Conservation (phyloP, 1,140 invertebrate genomes). For the Trypoxylus dichotomus region DNA sequence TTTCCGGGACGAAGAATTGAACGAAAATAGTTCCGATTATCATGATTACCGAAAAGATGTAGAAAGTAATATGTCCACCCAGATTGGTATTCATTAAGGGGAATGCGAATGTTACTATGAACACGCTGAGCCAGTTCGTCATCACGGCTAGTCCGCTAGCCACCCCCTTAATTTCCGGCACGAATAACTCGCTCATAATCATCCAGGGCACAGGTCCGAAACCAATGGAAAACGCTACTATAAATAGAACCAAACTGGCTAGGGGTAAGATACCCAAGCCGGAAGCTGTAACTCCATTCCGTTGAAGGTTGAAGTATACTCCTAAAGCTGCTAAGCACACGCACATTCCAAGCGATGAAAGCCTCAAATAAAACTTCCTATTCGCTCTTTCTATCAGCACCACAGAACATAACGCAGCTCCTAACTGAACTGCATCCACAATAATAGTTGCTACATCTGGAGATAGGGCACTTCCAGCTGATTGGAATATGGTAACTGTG, state of each 20-base stretch:
- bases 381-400: slow-evolving; percentile 78
- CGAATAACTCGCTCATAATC: slow-evolving; percentile 76
- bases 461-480: slow-evolving; percentile 69
- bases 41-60: slow-evolving; percentile 80
- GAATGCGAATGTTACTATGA: slow-evolving; percentile 77
- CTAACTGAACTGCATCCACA: slow-evolving; percentile 76
- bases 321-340: slow-evolving; percentile 69
- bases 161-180: slow-evolving; percentile 75
- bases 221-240: slow-evolving; percentile 58
- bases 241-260: slow-evolving; percentile 57
- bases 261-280: slow-evolving; percentile 67
- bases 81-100: slow-evolving; percentile 63
- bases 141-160: slow-evolving; percentile 76
- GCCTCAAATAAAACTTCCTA: slow-evolving; percentile 71
- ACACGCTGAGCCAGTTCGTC: slow-evolving; percentile 80
- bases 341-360: slow-evolving; percentile 69
- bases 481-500: slow-evolving; percentile 73
- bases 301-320: slow-evolving; percentile 67
- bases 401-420: slow-evolving; percentile 68
- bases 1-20: slow-evolving; percentile 81
- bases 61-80: slow-evolving; percentile 77
- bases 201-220: slow-evolving; percentile 83
- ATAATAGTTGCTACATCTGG: slow-evolving; percentile 72
- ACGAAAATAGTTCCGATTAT: slow-evolving; percentile 72
- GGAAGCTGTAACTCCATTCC: slow-evolving; percentile 58